These are phyloP conservation scores for Ataeniobius toweri DNA, from an alignment of 2,797 vertebrate genomes.

Conservation along the genomic window DNA sequence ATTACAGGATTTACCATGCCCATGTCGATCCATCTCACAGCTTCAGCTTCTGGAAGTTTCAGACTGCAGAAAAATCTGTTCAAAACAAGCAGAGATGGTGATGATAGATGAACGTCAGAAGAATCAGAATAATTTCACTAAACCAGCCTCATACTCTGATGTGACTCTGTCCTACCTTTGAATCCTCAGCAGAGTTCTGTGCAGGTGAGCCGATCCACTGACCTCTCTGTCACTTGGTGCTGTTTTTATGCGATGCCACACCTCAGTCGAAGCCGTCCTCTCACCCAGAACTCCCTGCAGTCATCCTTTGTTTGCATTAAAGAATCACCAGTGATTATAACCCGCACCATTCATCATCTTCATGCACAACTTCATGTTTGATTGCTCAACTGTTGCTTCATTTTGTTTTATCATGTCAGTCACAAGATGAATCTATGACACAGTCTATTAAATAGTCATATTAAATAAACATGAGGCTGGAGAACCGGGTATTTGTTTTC, in stretches of 20 bases:
- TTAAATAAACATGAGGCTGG: rapidly evolving
- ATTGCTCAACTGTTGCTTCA: background rate
- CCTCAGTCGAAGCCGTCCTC: background rate
- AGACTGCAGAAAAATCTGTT: background rate
- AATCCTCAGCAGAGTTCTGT: conserved; percentile 2
- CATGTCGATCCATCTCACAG: conserved; percentile 23
- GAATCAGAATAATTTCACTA: background rate
- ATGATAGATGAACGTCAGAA: background rate
- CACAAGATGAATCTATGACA: background rate
- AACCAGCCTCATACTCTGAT: background rate
- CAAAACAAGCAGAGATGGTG: background rate
- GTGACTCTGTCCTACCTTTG: too few relatives aligned
- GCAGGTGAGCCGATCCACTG: conserved; percentile 17
- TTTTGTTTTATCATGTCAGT: background rate
- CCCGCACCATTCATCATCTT: background rate
- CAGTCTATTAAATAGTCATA: background rate
- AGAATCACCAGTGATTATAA: background rate
- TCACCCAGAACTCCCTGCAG: background rate
- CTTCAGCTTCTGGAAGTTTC: background rate
- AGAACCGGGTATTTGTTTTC: background rate
- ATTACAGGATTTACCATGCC: conserved; percentile 15
- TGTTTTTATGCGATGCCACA: conserved; percentile 32
- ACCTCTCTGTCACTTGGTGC: background rate
- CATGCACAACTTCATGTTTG: background rate
- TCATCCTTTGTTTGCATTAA: background rate